These are phyloP conservation scores for Ginglymostoma cirratum DNA, from an alignment of 2,113 vertebrate genomes.

Conservation along the genomic window DNA sequence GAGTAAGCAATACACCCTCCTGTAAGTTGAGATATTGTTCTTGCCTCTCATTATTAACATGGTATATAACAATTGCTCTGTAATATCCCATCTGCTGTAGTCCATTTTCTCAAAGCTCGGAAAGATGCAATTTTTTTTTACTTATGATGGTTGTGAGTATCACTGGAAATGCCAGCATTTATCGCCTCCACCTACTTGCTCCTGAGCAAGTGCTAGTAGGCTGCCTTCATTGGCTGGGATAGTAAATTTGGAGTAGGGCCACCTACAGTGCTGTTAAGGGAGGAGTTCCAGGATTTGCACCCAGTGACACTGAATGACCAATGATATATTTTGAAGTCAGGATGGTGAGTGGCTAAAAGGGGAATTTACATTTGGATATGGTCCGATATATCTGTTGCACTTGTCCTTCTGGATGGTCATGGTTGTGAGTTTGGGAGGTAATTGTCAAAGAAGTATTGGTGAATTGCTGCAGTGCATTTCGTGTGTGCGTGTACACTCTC, in stretches of 20 bases:
- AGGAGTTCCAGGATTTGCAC: too few species aligned
- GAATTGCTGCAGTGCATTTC: too few species aligned
- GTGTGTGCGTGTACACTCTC: too few species aligned
- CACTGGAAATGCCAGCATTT: background rate
- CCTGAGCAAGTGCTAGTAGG: background rate
- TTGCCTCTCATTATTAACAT: background rate
- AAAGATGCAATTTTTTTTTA: background rate
- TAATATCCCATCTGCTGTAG: background rate
- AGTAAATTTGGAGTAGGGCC: background rate
- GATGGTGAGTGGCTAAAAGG: too few species aligned
- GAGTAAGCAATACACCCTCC: too few species aligned
- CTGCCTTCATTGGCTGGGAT: background rate
- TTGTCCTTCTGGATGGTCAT: too few species aligned
- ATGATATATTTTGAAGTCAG: too few species aligned
- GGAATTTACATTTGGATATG: too few species aligned
- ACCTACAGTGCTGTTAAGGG: background rate
- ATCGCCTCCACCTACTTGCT: background rate
- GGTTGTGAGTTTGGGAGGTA: too few species aligned
- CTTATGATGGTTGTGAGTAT: background rate
- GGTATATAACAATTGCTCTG: background rate
- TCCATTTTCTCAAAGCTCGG: background rate
- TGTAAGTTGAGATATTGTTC: background rate
- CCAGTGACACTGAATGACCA: too few species aligned
- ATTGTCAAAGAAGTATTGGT: too few species aligned
- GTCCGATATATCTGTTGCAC: too few species aligned